Percentiles rank a stretch among this genome's conserved stretches.
These are phyloP conservation scores for Drosophila ficusphila DNA, from an alignment of 1,140 invertebrate genomes.

Conservation along the genomic window DNA sequence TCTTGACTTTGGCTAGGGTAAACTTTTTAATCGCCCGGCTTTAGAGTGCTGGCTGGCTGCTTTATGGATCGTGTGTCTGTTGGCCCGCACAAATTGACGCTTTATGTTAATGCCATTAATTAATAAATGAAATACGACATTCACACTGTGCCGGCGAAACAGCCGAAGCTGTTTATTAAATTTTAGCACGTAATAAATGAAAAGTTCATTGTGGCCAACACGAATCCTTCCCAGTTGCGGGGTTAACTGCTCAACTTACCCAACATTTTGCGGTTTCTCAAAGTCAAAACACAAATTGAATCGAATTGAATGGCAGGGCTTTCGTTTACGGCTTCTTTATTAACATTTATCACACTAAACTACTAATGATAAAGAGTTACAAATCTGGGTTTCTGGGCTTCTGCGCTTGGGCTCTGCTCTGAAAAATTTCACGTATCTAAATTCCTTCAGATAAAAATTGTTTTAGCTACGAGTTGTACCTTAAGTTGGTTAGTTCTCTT, in stretches of 20 bases:
- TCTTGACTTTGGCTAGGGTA: conserved; percentile 50
- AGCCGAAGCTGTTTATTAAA: conserved; percentile 73
- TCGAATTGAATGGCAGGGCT: conserved; percentile 34
- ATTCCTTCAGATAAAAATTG: conserved; percentile 52
- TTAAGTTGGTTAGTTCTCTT: conserved; percentile 60
- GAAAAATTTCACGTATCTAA: conserved; percentile 68
- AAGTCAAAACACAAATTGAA: conserved; percentile 30
- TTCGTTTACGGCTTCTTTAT: conserved; percentile 59
- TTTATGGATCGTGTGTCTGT: conserved; percentile 20
- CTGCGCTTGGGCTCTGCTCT: conserved; percentile 31
- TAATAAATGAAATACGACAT: conserved; percentile 81
- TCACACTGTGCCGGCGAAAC: conserved; percentile 24
- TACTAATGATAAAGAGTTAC: conserved; percentile 80
- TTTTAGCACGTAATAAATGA: conserved; percentile 80
- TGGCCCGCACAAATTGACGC: conserved; percentile 67
- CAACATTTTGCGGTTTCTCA: conserved; percentile 15
- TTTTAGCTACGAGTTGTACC: conserved; percentile 74
- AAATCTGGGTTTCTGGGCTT: conserved; percentile 63
- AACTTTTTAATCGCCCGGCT: conserved; percentile 76
- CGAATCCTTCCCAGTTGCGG: conserved; percentile 5
- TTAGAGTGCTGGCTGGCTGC: conserved; percentile 43
- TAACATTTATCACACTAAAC: conserved; percentile 81
- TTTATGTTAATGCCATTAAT: conserved; percentile 80
- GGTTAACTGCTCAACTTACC: conserved; percentile 13
- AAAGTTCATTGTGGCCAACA: conserved; percentile 48